Evolutionary conservation across 1,140 invertebrate genomes (phyloP), one percentile per base, ranked within the genome.

Genomic region (Calephelis virginiensis): DNA sequence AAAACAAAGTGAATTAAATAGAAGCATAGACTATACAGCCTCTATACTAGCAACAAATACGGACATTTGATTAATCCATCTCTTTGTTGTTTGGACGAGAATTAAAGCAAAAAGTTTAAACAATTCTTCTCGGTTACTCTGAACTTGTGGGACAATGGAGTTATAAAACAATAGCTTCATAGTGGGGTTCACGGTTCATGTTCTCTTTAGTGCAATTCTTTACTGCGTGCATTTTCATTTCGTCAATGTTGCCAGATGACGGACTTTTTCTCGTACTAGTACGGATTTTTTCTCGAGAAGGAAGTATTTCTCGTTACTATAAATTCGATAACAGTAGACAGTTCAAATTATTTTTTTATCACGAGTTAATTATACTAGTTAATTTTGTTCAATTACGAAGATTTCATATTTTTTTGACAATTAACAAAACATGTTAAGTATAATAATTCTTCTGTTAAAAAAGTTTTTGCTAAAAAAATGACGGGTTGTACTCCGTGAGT

Each of bases 121-220:
- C 37, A 59, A 59, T 59, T 59, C 56, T 59, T 59, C 56, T 59
- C 56, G 37, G 56, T 59, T 59, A 59, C 56, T 37, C 37, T 59
- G 56, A 40, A 59, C 37, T 59, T 59, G 56, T 59, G 56, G 56
- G 37, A 59, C 56, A 59, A 59, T 59, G 11, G 56, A 59, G 56
- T 28, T 59, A 59, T 59, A 59, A 59, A 59, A 59, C 56, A 59
- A 59, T 59, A 28, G 56, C 38, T 59, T 40, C 56, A 59, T 59
- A 59, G 56, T 40, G 56, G 56, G 53, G 53, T 56, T 56, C 53
- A 56, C 53, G 53, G 53, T 56, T 56, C 53, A 56, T 56, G 53
- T 56, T 56, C 53, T 37, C 53, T 56, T 56, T 56, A 56, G 53
- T 37, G 53, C 53, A 56, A 28, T 56, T 37, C 53, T 53, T 53